Base-by-base conservation (phyloP, 2,113 vertebrate species). In the Cinclus cinclus region DNA sequence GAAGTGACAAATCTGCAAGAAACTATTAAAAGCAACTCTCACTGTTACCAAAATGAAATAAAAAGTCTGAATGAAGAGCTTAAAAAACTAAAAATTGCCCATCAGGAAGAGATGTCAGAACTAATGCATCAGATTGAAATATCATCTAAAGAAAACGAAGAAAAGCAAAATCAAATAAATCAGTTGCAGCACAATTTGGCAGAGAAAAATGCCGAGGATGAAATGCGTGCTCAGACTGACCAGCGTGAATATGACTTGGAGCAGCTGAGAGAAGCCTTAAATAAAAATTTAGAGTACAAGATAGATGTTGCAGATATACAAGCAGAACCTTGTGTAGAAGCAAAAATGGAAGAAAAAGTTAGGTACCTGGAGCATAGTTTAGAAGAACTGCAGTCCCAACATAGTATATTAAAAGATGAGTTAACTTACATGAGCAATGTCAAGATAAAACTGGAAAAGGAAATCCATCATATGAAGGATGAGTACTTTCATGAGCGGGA, bases 401-500 rank as follows among this genome's bases (percentile, higher is more conserved):
- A 98, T 47, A 98, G 98, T 77, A 99, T 99, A 95, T 95, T 99
- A 81, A 98, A 98, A 94, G 99, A 99, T 24, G 99, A 99, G 90
- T 97, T 99, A 53, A 98, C 98, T 22, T 98, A 99, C 28, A 98
- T 99, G 94, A 98, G 95, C 70, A 99, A 99, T 92, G 97, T 99
- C 90, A 99, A 99, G 69, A 92, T 95, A 50, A 98, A 99, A 95
- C 98, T 99, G 30, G 99, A 99, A 89, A 97, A 98, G 46, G 98
- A 99, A 74, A 97, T 99, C 74, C 98, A 98, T 13, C 98, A 95
- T 49, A 47, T 97, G 78, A 99, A 98, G 87, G 98, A 99, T 89
- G 99, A 99, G 55, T 99, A 99, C 88, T 98, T 98, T 77, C 97
- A 98, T 73, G 99, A 99, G 90, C 97, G 97, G 71, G 99, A 99